Conservation (phyloP, 1,140 invertebrate species). For the Neodiprion fabricii region DNA sequence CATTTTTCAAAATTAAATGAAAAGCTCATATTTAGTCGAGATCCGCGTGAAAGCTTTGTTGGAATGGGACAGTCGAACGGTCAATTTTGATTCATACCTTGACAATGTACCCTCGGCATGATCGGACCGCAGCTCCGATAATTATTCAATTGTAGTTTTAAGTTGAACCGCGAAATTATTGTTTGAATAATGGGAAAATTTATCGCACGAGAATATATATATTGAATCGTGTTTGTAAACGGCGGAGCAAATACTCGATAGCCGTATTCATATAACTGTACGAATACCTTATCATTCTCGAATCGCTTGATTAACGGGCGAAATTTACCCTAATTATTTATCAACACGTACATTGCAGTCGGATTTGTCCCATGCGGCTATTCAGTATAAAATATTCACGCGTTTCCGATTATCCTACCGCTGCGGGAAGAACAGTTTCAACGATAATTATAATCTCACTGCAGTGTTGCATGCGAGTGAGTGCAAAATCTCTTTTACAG, state of each 20-base stretch:
- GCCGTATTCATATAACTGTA: background rate
- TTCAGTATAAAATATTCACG: too few relatives aligned
- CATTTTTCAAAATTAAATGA: background rate
- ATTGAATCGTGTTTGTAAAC: background rate
- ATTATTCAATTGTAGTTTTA: slow-evolving; percentile 4
- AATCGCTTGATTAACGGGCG: background rate
- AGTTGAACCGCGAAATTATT: background rate
- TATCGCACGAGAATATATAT: background rate
- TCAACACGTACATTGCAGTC: background rate
- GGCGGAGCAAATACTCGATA: background rate
- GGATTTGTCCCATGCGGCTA: too few relatives aligned
- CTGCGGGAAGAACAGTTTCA: too few relatives aligned
- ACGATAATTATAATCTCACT: too few relatives aligned
- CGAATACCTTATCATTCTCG: background rate
- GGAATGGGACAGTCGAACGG: too few relatives aligned
- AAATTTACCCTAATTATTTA: slow-evolving; percentile 4
- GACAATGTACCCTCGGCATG: background rate
- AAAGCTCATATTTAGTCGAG: too few relatives aligned
- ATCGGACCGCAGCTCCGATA: background rate
- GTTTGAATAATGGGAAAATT: background rate
- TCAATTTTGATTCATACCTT: background rate
- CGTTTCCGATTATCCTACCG: too few relatives aligned
- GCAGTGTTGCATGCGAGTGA: too few relatives aligned
- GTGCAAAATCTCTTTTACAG: too few relatives aligned
- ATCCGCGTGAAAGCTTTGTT: too few relatives aligned